A percentile compares a stretch with the other conserved stretches of the same genome.
Conservation (phyloP, 2,113 vertebrate genomes). For the Sylvilagus bachmani region DNA sequence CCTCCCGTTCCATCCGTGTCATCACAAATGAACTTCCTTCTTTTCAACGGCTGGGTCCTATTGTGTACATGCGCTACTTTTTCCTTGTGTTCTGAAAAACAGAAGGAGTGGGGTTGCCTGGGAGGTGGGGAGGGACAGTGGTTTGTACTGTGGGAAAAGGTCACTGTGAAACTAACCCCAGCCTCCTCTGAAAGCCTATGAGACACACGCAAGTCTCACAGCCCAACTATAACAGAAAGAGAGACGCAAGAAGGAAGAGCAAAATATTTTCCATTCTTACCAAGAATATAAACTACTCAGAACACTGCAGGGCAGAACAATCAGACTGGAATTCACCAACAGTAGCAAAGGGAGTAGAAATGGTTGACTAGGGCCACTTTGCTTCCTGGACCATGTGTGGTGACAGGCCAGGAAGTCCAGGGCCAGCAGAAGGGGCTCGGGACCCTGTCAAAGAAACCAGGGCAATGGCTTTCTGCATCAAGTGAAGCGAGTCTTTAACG, state of each 20-base stretch:
- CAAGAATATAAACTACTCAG: slow-evolving; percentile 2
- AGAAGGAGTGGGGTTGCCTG: not conserved
- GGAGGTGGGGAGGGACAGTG: not conserved
- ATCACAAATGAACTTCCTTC: too few relatives aligned
- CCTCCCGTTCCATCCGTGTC: too few relatives aligned
- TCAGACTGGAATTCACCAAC: slow-evolving; percentile 56
- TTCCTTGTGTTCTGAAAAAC: not conserved
- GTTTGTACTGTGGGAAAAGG: slow-evolving; percentile 35
- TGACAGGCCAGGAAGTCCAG: slow-evolving; percentile 82
- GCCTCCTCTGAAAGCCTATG: not conserved
- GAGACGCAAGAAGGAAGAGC: not conserved
- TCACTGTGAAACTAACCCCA: not conserved
- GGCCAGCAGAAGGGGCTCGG: not conserved
- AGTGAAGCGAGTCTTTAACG: slow-evolving; percentile 25
- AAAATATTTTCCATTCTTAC: not conserved
- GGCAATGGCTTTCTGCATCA: slow-evolving; percentile 29
- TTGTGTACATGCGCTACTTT: too few relatives aligned
- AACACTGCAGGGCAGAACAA: slow-evolving; percentile 32
- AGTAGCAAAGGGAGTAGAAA: slow-evolving; percentile 64
- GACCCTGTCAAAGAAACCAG: slow-evolving; percentile 42
- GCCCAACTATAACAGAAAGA: not conserved
- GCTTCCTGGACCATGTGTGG: slow-evolving; percentile 74
- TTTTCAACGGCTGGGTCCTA: too few relatives aligned
- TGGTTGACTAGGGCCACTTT: slow-evolving; percentile 81
- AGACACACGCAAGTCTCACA: not conserved